Evolutionary conservation across 2,113 vertebrate species (phyloP), one percentile per base, ranked within the genome.

Genomic region (Pteruthius melanotis): DNA sequence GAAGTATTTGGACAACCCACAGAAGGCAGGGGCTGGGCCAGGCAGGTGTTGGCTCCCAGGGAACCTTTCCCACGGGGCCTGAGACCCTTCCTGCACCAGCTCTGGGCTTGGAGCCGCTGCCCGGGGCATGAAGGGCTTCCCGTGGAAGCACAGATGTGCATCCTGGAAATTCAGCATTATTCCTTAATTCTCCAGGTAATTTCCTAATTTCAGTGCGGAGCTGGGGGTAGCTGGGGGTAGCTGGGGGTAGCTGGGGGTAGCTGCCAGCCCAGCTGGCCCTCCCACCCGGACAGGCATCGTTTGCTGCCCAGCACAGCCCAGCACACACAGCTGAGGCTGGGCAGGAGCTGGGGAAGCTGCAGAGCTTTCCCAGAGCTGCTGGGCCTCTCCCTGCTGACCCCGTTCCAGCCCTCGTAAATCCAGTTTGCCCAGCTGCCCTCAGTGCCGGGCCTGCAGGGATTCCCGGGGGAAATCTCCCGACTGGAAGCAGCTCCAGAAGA

Each of bases 51-150:
- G 40, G 7, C 15, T 49, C 54, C 9, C 77, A 31, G 15, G 24
- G 17, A 10, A 0, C 1, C n/a, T 1, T 19, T 52, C 2, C 22
- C 2, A 0, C 4, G 20, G 17, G 33, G 11, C 10, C 1, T 0
- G 1, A 18, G 30, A 9, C 16, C 20, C 9, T 5, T 17, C 31
- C 17, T 33, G 17, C n/a, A 2, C 5, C 28, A 12, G 18, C 70
- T 5, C 84, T 7, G 75, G 9, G 27, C 27, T 1, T 2, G 47
- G 35, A 39, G 42, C 21, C 15, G 5, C 1, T 3, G 42, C 18
- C 42, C 1, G 0, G 39, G 69, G 10, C 39, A 40, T 39, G 13
- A 7, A 17, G 16, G 5, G 12, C 26, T 21, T 19, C 37, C 12
- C 6, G 23, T 1, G 47, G 26, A 30, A 33, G 27, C n/a, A 17